Base-by-base conservation (phyloP, 2,888 invertebrate species). In the Tenthredo scrophulariae region DNA sequence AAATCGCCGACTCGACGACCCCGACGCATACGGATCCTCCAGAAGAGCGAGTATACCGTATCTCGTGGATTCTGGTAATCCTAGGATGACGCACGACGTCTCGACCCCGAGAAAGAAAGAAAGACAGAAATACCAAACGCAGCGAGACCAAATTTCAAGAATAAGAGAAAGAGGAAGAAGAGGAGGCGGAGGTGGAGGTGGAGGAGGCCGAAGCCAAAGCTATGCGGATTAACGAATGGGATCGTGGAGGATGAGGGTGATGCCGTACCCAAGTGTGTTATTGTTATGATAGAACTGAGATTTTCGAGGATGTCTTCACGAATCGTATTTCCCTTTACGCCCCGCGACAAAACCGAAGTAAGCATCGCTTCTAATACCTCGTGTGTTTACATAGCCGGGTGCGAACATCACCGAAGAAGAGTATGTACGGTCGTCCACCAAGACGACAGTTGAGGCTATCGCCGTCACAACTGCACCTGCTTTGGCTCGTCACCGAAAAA, bases 41-140 rank as follows among this genome's bases (percentile, higher is more conserved):
- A 29, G 13, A 54, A 18, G 43, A 80, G 26, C 26, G 33, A 33
- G 29, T 29, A 77, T 26, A 26, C 77, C 29, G 40, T 80, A 9
- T 80, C 85, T 86, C 84, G 83, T 80, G 87, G 89, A 90, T 90
- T 89, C 89, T 86, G 87, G 88, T 88, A 89, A 90, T 89, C 88
- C 87, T 86, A 9, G 40, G 85, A 87, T 91, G 91, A 91, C 88
- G 89, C 89, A 90, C 89, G 87, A 87, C 75, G 86, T 86, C 87
- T 88, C 87, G 86, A 86, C 85, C 85, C 84, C 84, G 70, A 85
- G 84, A 85, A 37, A 37, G 84, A 85, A 37, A 37, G 37, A 37
- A 85, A 86, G 88, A 91, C 88, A 87, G 89, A 91, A 90, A 91
- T 91, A 90, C 88, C 89, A 89, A 91, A 89, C 87, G 87, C 86